Conservation (phyloP, 2,113 vertebrate genomes). For the Stomatorhinus ivindoensis region DNA sequence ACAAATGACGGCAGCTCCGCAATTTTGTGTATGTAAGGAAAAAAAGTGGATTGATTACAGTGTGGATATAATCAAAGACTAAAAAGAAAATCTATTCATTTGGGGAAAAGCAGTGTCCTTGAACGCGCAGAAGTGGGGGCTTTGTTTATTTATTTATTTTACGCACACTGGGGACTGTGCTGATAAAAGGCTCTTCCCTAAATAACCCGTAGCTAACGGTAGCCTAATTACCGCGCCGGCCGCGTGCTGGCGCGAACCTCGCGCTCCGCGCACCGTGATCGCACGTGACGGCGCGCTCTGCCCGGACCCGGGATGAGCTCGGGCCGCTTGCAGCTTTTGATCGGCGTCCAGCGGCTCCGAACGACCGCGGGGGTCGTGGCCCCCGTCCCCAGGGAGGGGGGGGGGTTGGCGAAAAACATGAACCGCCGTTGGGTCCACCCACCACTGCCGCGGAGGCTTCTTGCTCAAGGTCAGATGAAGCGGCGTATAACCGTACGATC, state of each 20-base stretch:
- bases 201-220: constrained; percentile 70
- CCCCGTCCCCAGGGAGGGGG: neutral
- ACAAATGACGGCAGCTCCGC: neutral
- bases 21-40: neutral
- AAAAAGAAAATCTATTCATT: neutral
- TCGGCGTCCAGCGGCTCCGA: constrained; percentile 59
- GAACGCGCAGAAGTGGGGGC: constrained; percentile 56
- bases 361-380: constrained; percentile 41
- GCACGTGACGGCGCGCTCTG: constrained; percentile 64
- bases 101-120: constrained; percentile 62
- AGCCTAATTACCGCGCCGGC: constrained; percentile 70
- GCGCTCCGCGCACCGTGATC: constrained; percentile 68
- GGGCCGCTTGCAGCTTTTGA: constrained; percentile 67
- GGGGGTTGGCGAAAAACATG: constrained; percentile 30
- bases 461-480: constrained; percentile 60
- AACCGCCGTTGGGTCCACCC: constrained; percentile 64
- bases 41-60: neutral
- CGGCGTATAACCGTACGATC: neutral
- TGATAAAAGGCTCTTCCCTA: constrained; percentile 70
- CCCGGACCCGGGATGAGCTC: constrained; percentile 68
- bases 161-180: constrained; percentile 54
- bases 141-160: constrained; percentile 50
- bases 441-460: constrained; percentile 63
- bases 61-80: neutral
- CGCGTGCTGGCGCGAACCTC: constrained; percentile 63